Percentiles rank a stretch among this genome's conserved stretches.
phyloP scores from a whole-genome alignment of 2,888 invertebrate species.

The Atrina japonica region DNA sequence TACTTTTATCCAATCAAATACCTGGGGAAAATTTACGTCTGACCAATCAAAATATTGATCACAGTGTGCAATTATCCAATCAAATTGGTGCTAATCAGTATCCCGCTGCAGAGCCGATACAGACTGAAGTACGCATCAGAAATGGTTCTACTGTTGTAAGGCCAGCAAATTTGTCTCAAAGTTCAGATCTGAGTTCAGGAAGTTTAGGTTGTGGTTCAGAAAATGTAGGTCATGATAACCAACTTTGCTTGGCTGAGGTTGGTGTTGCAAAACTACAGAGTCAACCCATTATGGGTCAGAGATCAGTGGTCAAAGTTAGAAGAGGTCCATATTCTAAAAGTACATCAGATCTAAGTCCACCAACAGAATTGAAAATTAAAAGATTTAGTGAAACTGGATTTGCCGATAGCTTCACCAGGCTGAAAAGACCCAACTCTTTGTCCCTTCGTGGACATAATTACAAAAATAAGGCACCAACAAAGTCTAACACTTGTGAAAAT shows the following conservation, averaged over 20 bases:
- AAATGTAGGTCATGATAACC: conserved; percentile 13
- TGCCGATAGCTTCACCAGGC: conserved; percentile 43
- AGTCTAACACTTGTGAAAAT: conserved; percentile 35
- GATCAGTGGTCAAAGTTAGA: conserved; percentile 51
- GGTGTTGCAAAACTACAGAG: conserved; percentile 59
- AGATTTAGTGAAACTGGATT: conserved; percentile 44
- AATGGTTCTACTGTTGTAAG: conserved; percentile 64
- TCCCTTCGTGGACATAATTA: conserved; percentile 71
- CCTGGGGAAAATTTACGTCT: no score
- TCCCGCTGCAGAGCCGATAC: conserved; percentile 48
- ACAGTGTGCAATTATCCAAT: conserved; percentile 10
- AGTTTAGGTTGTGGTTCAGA: background rate
- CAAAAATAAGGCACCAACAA: conserved; percentile 27
- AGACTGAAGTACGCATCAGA: conserved; percentile 71
- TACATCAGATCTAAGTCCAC: conserved; percentile 65
- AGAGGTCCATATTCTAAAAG: conserved; percentile 65
- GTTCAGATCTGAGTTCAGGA: conserved; percentile 37
- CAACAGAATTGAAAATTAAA: conserved; percentile 34
- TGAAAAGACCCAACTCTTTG: conserved; percentile 66
- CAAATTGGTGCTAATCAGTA: background rate
- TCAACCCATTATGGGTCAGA: conserved; percentile 36
- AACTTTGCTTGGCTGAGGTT: conserved; percentile 54
- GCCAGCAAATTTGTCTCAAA: conserved; percentile 47
- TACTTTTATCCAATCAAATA: conserved; percentile 2
- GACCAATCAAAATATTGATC: background rate